Conservation (phyloP, 2,113 vertebrate genomes). For the Plectropomus leopardus region DNA sequence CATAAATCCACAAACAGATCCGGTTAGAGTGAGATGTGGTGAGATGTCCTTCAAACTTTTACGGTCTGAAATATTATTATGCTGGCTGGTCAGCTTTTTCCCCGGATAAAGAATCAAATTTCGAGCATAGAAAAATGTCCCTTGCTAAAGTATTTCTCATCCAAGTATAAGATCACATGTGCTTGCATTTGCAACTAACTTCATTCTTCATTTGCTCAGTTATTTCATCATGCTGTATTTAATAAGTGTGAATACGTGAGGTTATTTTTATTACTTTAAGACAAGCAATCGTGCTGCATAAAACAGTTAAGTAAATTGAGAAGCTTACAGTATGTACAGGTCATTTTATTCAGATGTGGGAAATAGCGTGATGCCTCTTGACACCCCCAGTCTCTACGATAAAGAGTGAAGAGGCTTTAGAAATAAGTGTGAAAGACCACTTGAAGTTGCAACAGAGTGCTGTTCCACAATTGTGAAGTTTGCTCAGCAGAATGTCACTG, state of each 20-base stretch:
- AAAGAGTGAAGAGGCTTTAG: background rate
- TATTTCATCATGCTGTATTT: background rate
- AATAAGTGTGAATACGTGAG: background rate
- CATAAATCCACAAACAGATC: conserved; percentile 1
- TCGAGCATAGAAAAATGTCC: background rate
- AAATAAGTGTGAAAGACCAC: background rate
- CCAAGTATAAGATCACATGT: background rate
- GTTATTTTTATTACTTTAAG: background rate
- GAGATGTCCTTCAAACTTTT: conserved; percentile 29
- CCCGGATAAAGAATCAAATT: background rate
- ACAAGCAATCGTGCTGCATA: background rate
- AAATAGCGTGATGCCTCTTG: background rate
- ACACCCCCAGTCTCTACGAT: background rate
- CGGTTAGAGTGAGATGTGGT: background rate
- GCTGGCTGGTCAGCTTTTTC: background rate
- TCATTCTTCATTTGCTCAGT: background rate
- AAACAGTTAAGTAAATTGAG: background rate
- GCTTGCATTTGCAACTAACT: background rate
- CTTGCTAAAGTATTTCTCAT: background rate
- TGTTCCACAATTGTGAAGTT: conserved; percentile 2
- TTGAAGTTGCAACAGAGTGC: conserved; percentile 4
- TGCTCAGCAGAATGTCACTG: conserved; percentile 9
- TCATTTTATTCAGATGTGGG: conserved; percentile 9
- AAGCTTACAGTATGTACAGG: background rate
- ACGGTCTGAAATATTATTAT: background rate